phyloP scores from a whole-genome alignment of 2,113 vertebrate genomes.

The Pedionomus torquatus region DNA sequence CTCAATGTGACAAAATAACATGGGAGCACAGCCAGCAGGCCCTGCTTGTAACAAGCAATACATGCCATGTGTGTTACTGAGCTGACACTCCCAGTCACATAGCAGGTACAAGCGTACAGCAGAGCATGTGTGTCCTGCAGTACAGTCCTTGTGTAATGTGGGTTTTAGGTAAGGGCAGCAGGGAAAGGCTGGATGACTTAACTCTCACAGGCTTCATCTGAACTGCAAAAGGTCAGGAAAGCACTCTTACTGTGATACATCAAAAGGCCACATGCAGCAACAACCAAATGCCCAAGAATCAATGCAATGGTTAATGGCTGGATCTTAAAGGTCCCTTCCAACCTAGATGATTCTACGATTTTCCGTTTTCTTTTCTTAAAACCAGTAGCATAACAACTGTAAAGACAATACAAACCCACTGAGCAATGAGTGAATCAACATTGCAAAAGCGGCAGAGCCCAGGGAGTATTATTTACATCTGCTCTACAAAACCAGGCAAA shows the following conservation, averaged over 20 bases:
- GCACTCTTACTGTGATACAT: background rate
- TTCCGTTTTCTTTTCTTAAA: background rate
- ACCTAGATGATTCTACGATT: background rate
- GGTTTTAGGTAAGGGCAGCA: background rate
- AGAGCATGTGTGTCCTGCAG: fast-evolving
- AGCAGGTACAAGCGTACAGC: fast-evolving
- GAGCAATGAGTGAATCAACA: background rate
- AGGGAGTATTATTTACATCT: background rate
- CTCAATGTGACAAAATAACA: background rate
- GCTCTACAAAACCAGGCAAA: background rate
- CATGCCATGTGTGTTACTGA: fast-evolving
- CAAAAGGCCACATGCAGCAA: background rate
- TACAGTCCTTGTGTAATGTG: fast-evolving
- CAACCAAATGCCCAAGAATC: background rate
- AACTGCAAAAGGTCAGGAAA: background rate
- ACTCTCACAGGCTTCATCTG: background rate
- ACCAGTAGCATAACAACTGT: background rate
- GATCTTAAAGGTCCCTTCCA: background rate
- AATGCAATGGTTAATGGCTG: background rate
- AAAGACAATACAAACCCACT: background rate
- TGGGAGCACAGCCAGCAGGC: background rate
- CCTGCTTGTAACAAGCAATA: fast-evolving
- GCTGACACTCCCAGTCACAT: fast-evolving
- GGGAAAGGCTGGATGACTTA: background rate
- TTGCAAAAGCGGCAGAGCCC: background rate